Evolutionary conservation across 37 sponge, comb jelly and placozoan genomes (phyloP), one percentile per base, ranked within the genome.

Genomic region (Chondrosia reniformis): DNA sequence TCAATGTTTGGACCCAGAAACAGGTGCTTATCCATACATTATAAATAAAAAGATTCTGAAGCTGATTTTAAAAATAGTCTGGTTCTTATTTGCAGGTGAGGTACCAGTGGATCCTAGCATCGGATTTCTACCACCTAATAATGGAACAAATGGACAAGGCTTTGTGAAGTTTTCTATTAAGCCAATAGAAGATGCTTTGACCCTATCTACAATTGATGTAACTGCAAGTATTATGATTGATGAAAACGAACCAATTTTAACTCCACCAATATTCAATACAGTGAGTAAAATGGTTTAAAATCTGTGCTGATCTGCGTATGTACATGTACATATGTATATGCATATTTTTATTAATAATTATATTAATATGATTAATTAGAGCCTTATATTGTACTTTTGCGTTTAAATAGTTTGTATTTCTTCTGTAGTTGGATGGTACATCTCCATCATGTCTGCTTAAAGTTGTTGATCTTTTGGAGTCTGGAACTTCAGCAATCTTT

Each of bases 121-220:
- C 37, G 80, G 80, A 19, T 79, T 79, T 41, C 67, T 79, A 19
- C 67, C 80, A 30, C 80, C 80, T 31, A 79, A 79, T 30, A 79
- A 79, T 66, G 80, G 67, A 3, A 79, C 80, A 15, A 45, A 19
- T 79, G 80, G 80, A 46, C 80, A 79, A 31, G 80, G 80, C 0
- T 79, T 45, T 79, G 80, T 79, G 24, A 66, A 22, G 25, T 79
- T 79, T 54, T 40, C 67, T 46, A 41, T 79, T 19, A 79, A 39
- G 41, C 40, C 80, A 7, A 66, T 49, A 15, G n/a, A 49, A 27
- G 24, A 45, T 9, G 36, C 46, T 22, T 22, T 22, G 8, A 41
- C 32, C 37, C 46, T 79, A 0, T 25, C 67, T 12, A 65, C 34
- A 10, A 66, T 79, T 44, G 67, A 79, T 79, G 66, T 67, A 24